phyloP scores from a whole-genome alignment of 2,113 vertebrate species.

The Clupea harengus region DNA sequence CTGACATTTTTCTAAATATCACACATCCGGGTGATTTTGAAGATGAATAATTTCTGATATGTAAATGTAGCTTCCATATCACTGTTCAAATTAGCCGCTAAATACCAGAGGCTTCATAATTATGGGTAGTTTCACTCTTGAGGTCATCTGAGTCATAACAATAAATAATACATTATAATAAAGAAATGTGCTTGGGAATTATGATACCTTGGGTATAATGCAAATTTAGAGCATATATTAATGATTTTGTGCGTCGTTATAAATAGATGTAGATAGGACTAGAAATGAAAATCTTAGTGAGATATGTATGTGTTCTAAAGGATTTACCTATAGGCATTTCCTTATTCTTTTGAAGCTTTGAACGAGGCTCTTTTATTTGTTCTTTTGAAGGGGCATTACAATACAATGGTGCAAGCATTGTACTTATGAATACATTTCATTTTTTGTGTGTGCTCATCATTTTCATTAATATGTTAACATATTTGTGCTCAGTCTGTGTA shows the following conservation, averaged over 20 bases:
- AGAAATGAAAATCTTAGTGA: background rate
- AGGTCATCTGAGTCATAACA: slow-evolving; percentile 37
- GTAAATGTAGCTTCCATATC: slow-evolving; percentile 64
- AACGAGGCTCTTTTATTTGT: background rate
- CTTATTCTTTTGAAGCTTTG: background rate
- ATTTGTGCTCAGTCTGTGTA: background rate
- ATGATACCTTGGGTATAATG: background rate
- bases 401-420: background rate
- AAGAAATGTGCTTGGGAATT: background rate
- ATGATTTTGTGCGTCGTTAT: slow-evolving; percentile 37
- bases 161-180: slow-evolving; percentile 20
- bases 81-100: slow-evolving; percentile 60
- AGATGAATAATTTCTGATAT: slow-evolving; percentile 54
- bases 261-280: background rate
- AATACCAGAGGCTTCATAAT: slow-evolving; percentile 63
- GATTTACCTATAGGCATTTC: background rate
- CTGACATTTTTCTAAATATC: slow-evolving; percentile 78
- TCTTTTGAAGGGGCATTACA: background rate
- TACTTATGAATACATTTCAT: background rate
- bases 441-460: background rate
- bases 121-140: slow-evolving; percentile 40
- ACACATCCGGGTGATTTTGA: slow-evolving; percentile 51
- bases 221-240: slow-evolving; percentile 13
- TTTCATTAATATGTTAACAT: background rate
- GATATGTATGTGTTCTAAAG: background rate